Base-by-base conservation (phyloP, 2,113 vertebrate species). In the Oreotrochilus melanogaster region DNA sequence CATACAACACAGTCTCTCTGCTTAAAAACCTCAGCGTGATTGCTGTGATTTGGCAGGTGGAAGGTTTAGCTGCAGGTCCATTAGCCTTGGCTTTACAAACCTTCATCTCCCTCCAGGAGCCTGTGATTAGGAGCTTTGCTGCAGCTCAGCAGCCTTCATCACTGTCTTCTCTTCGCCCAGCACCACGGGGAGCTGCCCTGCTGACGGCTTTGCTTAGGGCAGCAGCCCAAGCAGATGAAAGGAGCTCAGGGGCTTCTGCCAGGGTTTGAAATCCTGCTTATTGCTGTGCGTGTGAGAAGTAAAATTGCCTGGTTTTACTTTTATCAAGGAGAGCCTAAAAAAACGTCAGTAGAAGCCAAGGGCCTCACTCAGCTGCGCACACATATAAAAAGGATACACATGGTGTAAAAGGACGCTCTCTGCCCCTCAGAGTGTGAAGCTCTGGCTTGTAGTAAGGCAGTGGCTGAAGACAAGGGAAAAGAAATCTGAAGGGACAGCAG, bases 391-490 rank as follows among this genome's bases (percentile, higher is more conserved):
- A 47, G 45, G 31, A 14, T 1, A 0, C 1, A 4, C 6, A 1
- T 57, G 48, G 15, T 4, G 8, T 18, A 7, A 53, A 93, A 76
- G 22, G 18, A 35, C 4, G 6, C 15, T 50, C 33, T 70, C 33
- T 50, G 43, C 53, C 62, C 47, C 56, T 28, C 15, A n/a, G 30
- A 7, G 1, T 0, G 2, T 31, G 27, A 12, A 15, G 37, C 54
- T 70, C 0, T 0, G 28, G 39, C 21, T 62, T 50, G 37, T 22
- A 27, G n/a, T 0, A 0, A 86, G 47, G 43, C 10, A 4, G 18
- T 8, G 25, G n/a, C 14, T 62, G 10, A 47, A 56, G 50, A 23
- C 14, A 3, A 31, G 27, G 61, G 28, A 23, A 45, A 72, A 65
- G 22, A 1, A 5, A 51, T 42, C 6, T 22, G 37, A 43, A 80